phyloP scores from a whole-genome alignment of 2,113 vertebrate genomes.

The Ophiodon elongatus region DNA sequence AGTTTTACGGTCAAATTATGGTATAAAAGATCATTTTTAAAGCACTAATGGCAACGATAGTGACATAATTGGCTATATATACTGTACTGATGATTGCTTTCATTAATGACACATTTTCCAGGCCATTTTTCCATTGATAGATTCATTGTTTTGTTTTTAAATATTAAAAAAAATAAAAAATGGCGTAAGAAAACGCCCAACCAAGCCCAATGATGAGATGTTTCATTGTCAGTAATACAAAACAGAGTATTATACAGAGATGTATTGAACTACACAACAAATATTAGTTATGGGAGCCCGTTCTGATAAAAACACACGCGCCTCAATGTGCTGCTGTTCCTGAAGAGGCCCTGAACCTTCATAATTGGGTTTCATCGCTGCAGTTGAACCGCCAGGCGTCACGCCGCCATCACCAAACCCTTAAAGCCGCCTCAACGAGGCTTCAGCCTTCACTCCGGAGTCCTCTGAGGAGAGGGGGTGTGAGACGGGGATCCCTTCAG shows the following conservation, averaged over 20 bases:
- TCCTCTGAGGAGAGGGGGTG: too few species aligned
- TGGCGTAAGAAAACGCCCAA: too few species aligned
- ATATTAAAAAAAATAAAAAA: not conserved
- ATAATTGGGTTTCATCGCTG: accelerated
- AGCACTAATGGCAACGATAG: not conserved
- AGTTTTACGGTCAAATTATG: conserved; percentile 1
- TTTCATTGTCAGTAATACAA: too few species aligned
- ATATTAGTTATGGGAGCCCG: not conserved
- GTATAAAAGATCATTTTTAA: not conserved
- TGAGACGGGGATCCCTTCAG: conserved; percentile 10
- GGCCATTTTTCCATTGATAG: not conserved
- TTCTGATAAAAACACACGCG: not conserved
- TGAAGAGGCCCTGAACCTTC: not conserved
- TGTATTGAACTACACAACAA: not conserved
- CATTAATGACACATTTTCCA: not conserved
- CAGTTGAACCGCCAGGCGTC: not conserved
- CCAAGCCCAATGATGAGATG: too few species aligned
- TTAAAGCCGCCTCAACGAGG: not conserved
- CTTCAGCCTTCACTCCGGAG: not conserved
- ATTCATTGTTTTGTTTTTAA: not conserved
- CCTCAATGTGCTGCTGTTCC: not conserved
- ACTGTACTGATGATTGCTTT: not conserved
- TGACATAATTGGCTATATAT: not conserved
- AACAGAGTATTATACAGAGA: too few species aligned
- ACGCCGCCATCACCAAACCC: not conserved